Evolutionary conservation across 2,888 invertebrate species (phyloP).

Genomic region (Tholera decimalis): DNA sequence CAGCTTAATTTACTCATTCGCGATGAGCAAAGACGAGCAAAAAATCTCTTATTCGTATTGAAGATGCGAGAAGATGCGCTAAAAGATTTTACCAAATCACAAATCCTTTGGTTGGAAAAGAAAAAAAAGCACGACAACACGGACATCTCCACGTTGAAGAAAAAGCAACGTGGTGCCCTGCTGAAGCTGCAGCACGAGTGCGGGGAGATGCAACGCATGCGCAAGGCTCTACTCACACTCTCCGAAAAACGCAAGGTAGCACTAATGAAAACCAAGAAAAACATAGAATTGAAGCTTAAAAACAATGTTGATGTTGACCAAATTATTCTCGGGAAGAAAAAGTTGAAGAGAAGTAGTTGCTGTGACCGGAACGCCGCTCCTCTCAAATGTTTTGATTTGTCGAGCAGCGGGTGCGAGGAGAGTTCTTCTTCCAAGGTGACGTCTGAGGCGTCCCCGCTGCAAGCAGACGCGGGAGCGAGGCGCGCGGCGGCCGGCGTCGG

Average conservation of each 20-base stretch:
- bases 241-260: conserved; percentile 86
- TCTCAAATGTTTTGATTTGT: conserved; percentile 86
- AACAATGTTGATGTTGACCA: conserved; percentile 83
- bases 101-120: conserved; percentile 88
- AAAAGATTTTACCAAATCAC: conserved; percentile 88
- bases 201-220: conserved; percentile 93
- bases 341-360: conserved; percentile 75
- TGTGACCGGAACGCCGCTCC: conserved; percentile 79
- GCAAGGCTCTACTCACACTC: conserved; percentile 83
- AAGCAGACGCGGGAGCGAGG: not conserved
- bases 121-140: conserved; percentile 87
- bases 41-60: conserved; percentile 85
- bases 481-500: conserved; percentile 51
- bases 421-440: conserved; percentile 71
- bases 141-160: conserved; percentile 91
- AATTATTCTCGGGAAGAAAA: conserved; percentile 83
- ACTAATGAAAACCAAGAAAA: conserved; percentile 87
- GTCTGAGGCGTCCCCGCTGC: conserved; percentile 48
- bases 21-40: conserved; percentile 89
- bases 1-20: conserved; percentile 90
- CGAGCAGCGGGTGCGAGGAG: conserved; percentile 86
- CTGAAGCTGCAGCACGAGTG: conserved; percentile 93
- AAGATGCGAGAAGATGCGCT: conserved; percentile 89
- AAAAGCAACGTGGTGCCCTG: conserved; percentile 93
- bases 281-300: conserved; percentile 83